These are phyloP conservation scores for Nothobranchius kuhntae DNA, from an alignment of 2,113 vertebrate genomes.

Conservation along the genomic window DNA sequence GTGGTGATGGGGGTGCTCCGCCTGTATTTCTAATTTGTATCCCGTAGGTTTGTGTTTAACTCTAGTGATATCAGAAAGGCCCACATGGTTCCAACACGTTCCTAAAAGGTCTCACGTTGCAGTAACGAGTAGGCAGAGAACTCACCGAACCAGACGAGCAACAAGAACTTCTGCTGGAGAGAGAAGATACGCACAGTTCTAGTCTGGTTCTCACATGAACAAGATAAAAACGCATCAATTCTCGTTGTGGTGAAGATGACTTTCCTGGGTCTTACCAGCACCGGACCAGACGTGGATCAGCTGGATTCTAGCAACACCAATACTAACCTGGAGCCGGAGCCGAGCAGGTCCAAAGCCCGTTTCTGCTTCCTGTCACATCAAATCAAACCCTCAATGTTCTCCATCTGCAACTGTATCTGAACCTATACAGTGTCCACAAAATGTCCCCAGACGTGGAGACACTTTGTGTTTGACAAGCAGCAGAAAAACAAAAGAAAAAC, in stretches of 20 bases:
- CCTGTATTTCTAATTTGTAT: not conserved
- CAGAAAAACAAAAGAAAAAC: slow-evolving; percentile 57
- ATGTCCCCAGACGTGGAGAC: slow-evolving; percentile 49
- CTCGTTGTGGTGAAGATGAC: not conserved
- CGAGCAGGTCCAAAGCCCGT: slow-evolving; percentile 41
- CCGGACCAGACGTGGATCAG: slow-evolving; percentile 33
- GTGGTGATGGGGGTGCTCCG: not conserved
- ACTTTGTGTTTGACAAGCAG: slow-evolving; percentile 63
- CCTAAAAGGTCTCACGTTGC: not conserved
- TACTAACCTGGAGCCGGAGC: slow-evolving; percentile 28
- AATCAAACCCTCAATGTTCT: slow-evolving; percentile 42
- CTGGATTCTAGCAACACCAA: slow-evolving; percentile 6
- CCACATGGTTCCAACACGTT: slow-evolving; percentile 11
- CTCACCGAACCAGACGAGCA: slow-evolving; percentile 1
- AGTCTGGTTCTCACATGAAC: slow-evolving; percentile 3
- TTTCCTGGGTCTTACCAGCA: slow-evolving; percentile 26
- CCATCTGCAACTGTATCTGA: slow-evolving; percentile 60
- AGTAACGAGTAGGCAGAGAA: not conserved
- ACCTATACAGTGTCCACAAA: slow-evolving; percentile 63
- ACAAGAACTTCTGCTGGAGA: slow-evolving; percentile 1
- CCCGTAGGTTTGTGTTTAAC: not conserved
- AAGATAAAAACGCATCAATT: not conserved
- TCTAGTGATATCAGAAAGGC: slow-evolving; percentile 16
- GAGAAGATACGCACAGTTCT: slow-evolving; percentile 1
- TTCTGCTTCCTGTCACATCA: slow-evolving; percentile 36